Evolutionary conservation across 2,888 invertebrate species (phyloP).

Genomic region (Embidobia sp.): DNA sequence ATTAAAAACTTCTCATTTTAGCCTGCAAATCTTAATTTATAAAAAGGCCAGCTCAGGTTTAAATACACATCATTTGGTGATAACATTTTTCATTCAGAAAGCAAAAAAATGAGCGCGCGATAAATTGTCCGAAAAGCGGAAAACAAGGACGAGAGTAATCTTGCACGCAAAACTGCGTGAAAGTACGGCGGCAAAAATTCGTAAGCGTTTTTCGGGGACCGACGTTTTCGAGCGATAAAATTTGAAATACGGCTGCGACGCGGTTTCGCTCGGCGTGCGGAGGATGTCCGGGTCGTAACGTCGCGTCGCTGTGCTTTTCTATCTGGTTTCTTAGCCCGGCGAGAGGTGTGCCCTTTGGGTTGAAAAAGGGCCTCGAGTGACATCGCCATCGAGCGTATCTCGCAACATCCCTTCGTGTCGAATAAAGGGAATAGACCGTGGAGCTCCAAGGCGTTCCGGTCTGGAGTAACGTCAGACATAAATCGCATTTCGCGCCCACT

Average conservation of each 20-base stretch:
- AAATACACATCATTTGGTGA: too few species aligned
- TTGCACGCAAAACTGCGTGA: conserved; percentile 28
- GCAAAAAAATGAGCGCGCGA: background rate
- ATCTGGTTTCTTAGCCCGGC: conserved; percentile 43
- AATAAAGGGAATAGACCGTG: conserved; percentile 64
- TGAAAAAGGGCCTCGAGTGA: conserved; percentile 55
- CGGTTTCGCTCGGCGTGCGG: conserved; percentile 68
- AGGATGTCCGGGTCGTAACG: conserved; percentile 80
- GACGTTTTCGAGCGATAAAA: conserved; percentile 78
- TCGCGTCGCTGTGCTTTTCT: conserved; percentile 56
- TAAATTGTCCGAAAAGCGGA: conserved; percentile 20
- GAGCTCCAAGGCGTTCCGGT: conserved; percentile 62
- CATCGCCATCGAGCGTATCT: conserved; percentile 58
- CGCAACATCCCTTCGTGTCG: conserved; percentile 31
- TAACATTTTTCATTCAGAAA: background rate
- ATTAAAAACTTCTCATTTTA: too few species aligned
- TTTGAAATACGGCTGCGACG: conserved; percentile 77
- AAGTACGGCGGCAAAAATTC: conserved; percentile 40
- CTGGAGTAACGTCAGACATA: conserved; percentile 59
- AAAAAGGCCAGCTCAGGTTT: too few species aligned
- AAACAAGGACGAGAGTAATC: conserved; percentile 10
- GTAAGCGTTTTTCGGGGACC: conserved; percentile 38
- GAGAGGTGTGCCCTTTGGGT: conserved; percentile 43
- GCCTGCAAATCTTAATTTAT: background rate
- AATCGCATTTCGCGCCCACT: conserved; percentile 54